Evolutionary conservation across 2,888 invertebrate species (phyloP).

Genomic region (Lepetodrilus schrolli): DNA sequence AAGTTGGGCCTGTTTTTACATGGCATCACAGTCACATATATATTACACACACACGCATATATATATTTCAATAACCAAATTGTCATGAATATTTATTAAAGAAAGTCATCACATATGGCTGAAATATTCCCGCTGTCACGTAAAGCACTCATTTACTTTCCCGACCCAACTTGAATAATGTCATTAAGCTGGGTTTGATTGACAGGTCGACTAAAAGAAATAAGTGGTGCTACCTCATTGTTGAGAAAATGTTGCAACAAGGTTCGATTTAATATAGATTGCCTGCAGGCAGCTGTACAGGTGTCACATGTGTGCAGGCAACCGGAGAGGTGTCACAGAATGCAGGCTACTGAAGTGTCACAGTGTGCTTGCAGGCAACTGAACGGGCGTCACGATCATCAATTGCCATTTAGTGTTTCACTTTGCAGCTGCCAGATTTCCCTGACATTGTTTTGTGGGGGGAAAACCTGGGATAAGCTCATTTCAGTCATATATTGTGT

Average conservation of each 20-base stretch:
- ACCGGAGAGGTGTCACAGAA: background rate
- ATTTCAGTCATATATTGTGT: slow-evolving; percentile 20
- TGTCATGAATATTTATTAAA: background rate
- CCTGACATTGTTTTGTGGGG: background rate
- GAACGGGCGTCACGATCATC: background rate
- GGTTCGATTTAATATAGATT: background rate
- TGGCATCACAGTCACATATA: too few species aligned
- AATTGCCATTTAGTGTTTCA: background rate
- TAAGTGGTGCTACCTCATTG: slow-evolving; percentile 18
- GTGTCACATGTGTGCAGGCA: background rate
- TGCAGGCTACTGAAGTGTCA: too few species aligned
- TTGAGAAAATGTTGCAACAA: background rate
- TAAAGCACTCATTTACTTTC: too few species aligned
- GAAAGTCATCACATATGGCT: too few species aligned
- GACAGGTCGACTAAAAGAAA: background rate
- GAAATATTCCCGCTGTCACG: background rate
- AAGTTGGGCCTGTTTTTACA: too few species aligned
- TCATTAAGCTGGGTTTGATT: background rate
- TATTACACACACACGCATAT: too few species aligned
- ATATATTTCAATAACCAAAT: background rate
- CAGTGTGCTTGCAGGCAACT: background rate
- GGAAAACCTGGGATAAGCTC: background rate
- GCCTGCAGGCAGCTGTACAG: background rate
- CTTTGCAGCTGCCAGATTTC: background rate
- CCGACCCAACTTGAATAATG: too few species aligned